Base-by-base conservation (phyloP, 2,888 invertebrate species). In the Torymus tubicola region DNA sequence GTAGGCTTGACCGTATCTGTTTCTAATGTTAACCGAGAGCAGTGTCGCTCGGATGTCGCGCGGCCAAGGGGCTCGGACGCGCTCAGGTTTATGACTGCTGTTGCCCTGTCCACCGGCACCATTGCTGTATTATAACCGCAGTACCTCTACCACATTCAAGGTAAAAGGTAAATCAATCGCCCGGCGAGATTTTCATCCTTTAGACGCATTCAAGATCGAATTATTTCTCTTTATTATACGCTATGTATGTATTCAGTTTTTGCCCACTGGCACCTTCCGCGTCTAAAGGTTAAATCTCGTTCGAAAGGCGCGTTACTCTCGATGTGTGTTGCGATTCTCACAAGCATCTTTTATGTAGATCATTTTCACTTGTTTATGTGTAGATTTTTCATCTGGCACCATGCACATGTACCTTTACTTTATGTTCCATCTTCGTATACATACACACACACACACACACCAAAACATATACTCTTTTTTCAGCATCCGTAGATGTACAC, bases 51-150 rank as follows among this genome's bases (percentile, higher is more conserved):
- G 89, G 89, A 88, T 87, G 77, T 80, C 73, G 87, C 86, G 79
- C 85, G 86, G 86, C 87, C 86, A 88, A 86, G 85, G 87, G 86
- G 86, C 88, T 88, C 85, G 89, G 88, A 87, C 88, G 86, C 87
- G 86, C 85, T 85, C 89, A 88, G 87, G 87, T 88, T 87, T 88
- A 87, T 86, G 88, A 88, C 87, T 88, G 88, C 89, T 88, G 89
- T 87, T 89, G 89, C 86, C 89, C 89, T 86, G 88, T 89, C 85
- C 88, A 89, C 87, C 88, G 88, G 85, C 88, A 87, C 87, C 88
- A 87, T 87, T 88, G 88, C 89, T 88, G 88, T 89, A 87, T 88
- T 87, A 86, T 89, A 87, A 86, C 86, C 86, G 86, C 87, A 84
- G 87, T 86, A 85, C 88, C 88, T 87, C 88, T 88, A 82, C 88